Evolutionary conservation across 2,113 vertebrate species (phyloP), one percentile per base, ranked within the genome.

Genomic region (Cyprinodon variegatus): DNA sequence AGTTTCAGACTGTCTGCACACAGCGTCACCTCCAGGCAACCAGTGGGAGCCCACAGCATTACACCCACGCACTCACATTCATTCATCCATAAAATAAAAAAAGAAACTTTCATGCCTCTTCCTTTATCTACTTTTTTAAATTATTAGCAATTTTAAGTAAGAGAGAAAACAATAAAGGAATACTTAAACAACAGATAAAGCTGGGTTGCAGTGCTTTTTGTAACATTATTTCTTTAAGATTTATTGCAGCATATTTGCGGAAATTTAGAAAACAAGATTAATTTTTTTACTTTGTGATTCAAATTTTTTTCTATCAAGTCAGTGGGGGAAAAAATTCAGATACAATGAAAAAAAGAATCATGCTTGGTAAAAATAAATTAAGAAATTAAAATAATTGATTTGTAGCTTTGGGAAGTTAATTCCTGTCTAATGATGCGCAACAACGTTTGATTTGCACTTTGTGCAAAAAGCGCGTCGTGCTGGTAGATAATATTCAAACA

Each of bases 21-120:
- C 48, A 82, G 78, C 79, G 45, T 90, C 81, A 85, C 82, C 90
- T 92, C 90, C 92, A 92, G 89, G 14, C 91, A 91, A 70, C 86
- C 91, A 91, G 71, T 90, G 93, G 75, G 85, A 86, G 88, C 93
- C 93, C 83, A 86, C 12, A 70, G 59, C 41, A 1, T 66, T 39
- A 5, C 59, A n/a, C 72, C 48, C 48, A 14, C 46, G 38, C 45
- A 14, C 50, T 37, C 57, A 65, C 73, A 43, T 67, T 22, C 60
- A 22, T 64, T 15, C 62, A 38, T 37, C 4, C 11, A n/a, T 1
- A 29, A 29, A 29, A 29, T 29, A 29, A 29, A 29, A 29, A 50
- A 13, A 48, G 7, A 39, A 20, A 3, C 50, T n/a, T 57, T 57
- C 20, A 57, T 20, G n/a, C 6, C 17, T 2, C 7, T 29, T 29